These are phyloP conservation scores for Labrus mixtus DNA, from an alignment of 2,113 vertebrate species.

Conservation along the genomic window DNA sequence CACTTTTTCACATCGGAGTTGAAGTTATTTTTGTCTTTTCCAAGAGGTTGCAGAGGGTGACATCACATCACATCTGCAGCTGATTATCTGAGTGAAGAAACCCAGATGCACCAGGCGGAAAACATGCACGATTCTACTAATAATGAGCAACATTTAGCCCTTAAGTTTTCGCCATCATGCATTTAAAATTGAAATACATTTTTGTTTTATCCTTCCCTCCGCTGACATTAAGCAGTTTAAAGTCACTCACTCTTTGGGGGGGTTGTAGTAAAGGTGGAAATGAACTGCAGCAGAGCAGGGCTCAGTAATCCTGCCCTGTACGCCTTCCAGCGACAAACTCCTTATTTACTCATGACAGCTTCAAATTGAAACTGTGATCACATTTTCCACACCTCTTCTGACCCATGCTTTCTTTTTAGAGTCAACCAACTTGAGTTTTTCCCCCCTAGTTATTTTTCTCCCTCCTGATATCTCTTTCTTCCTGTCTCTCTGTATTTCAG, in stretches of 20 bases:
- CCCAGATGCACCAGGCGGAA: constrained; percentile 12
- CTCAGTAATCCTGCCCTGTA: constrained; percentile 67
- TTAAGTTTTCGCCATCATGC: constrained; percentile 5
- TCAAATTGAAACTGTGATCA: constrained; percentile 81
- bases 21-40: constrained; percentile 57
- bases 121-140: constrained; percentile 6
- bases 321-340: constrained; percentile 49
- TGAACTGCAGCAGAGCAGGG: constrained; percentile 53
- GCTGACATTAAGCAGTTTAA: constrained; percentile 59
- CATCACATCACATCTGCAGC: constrained; percentile 51
- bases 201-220: constrained; percentile 40
- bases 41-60: constrained; percentile 59
- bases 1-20: constrained; percentile 26
- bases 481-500: constrained; percentile 15
- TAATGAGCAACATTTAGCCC: constrained; percentile 4
- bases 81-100: constrained; percentile 28
- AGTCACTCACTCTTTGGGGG: constrained; percentile 34
- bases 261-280: constrained; percentile 62
- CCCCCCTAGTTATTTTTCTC: constrained; percentile 5
- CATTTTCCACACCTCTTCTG: constrained; percentile 73
- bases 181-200: constrained; percentile 28
- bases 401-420: constrained; percentile 35
- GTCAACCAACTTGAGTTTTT: constrained; percentile 14
- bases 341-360: constrained; percentile 78
- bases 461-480: constrained; percentile 51